Evolutionary conservation across 2,113 vertebrate species (phyloP).

Genomic region (Podiceps cristatus): DNA sequence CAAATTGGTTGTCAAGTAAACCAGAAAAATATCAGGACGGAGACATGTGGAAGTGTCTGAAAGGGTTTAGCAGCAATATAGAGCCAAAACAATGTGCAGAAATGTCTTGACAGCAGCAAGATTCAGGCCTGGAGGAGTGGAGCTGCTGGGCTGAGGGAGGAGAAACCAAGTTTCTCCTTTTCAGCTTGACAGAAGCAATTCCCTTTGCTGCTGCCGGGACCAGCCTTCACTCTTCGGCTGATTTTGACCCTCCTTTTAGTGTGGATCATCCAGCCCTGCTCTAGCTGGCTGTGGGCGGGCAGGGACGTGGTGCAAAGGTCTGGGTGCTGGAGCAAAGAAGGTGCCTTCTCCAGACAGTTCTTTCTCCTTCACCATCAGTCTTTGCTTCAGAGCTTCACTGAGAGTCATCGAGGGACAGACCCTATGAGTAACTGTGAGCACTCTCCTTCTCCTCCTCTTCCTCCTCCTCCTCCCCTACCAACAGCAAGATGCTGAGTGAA

Average conservation of each 20-base stretch:
- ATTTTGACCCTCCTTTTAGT: background rate
- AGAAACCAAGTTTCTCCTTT: background rate
- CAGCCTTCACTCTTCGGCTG: background rate
- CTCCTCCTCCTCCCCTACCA: background rate
- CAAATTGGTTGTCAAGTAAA: background rate
- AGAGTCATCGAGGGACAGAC: background rate
- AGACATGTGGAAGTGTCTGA: background rate
- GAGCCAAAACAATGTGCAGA: background rate
- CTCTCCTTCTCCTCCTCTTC: background rate
- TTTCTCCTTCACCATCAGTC: background rate
- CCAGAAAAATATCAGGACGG: background rate
- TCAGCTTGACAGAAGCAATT: background rate
- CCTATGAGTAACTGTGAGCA: background rate
- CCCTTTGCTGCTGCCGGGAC: background rate
- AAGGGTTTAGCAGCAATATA: background rate
- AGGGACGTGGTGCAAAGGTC: accelerated
- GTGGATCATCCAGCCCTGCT: background rate
- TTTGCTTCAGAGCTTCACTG: background rate
- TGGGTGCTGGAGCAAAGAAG: background rate
- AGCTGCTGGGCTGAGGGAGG: background rate
- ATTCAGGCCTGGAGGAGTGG: background rate
- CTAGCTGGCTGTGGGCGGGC: background rate
- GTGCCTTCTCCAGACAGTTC: background rate
- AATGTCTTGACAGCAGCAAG: background rate
- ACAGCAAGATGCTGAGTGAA: background rate